These are phyloP conservation scores for Ips typographus DNA, from an alignment of 1,140 invertebrate genomes.

Conservation along the genomic window DNA sequence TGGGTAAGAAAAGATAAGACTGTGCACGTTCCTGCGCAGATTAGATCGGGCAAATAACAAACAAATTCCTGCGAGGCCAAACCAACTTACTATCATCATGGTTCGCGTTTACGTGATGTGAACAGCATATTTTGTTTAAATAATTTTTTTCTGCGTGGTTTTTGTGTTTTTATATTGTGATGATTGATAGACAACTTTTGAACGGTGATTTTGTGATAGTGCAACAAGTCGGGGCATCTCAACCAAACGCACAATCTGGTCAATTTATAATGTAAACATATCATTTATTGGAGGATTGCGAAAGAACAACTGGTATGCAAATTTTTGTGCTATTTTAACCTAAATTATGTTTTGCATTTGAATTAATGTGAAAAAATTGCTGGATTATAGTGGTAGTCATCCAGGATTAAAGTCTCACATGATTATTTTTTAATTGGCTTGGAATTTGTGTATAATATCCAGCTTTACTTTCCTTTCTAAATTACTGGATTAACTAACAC, in stretches of 20 bases:
- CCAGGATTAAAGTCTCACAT: not conserved
- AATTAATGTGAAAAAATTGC: not conserved
- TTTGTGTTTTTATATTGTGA: not conserved
- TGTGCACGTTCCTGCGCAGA: not conserved
- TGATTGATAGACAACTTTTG: not conserved
- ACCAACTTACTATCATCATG: not conserved
- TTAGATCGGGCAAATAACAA: not conserved
- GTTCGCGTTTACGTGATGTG: not conserved
- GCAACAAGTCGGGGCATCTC: not conserved
- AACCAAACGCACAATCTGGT: not conserved
- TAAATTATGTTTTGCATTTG: not conserved
- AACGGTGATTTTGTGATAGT: not conserved
- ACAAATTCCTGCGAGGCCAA: slow-evolving; percentile 4
- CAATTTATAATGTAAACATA: not conserved
- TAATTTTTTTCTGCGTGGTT: slow-evolving; percentile 3
- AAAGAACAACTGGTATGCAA: not conserved
- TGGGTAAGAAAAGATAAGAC: not conserved
- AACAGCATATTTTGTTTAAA: not conserved
- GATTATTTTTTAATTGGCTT: not conserved
- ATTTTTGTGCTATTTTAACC: not conserved
- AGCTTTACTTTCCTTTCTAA: not conserved
- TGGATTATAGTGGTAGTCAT: not conserved
- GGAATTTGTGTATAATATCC: not conserved
- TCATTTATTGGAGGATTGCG: not conserved
- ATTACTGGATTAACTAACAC: not conserved